Evolutionary conservation across 2,113 vertebrate genomes (phyloP), one percentile per base, ranked within the genome.

Genomic region (Silurus glanis): DNA sequence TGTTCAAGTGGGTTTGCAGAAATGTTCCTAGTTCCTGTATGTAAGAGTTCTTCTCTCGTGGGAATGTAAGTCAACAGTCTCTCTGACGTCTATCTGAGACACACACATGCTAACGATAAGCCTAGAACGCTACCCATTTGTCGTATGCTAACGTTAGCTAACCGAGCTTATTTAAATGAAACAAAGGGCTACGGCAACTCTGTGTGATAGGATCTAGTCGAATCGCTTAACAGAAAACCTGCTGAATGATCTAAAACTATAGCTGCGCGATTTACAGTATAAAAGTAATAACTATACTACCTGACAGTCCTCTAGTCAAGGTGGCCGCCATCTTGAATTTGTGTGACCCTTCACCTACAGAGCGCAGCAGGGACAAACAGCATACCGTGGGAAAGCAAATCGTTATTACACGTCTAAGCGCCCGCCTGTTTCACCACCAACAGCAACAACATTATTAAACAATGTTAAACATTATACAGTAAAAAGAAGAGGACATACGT

Each of bases 261-360:
- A 53, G 37, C 37, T 9, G 25, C 9, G 9, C 0, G 37, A 1
- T 58, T 0, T 23, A 37, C 7, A 59, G 58, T 16, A 3, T 3
- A 61, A 71, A 84, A 8, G 0, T 80, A 4, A 9, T 74, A 49
- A 79, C 49, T 53, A 28, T 58, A 14, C 16, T 71, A 95, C 95
- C 93, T 0, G 90, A 87, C 59, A 93, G 8, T 76, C 89, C 93
- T 83, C 92, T 93, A 4, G 82, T 71, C 56, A 94, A 1, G 82
- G 83, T 81, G 47, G 92, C 93, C 90, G 94, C 94, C 95, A 95
- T 95, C 37, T 92, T 90, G 17, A 82, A 84, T 53, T 7, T 37
- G 9, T 13, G 58, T 62, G 71, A 82, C 76, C 64, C n/a, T 55
- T 45, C 14, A 49, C 61, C 87, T 93, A 94, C 92, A 87, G 93